Conservation (phyloP, 2,113 vertebrate genomes). For the Mesembrinibis cayennensis region DNA sequence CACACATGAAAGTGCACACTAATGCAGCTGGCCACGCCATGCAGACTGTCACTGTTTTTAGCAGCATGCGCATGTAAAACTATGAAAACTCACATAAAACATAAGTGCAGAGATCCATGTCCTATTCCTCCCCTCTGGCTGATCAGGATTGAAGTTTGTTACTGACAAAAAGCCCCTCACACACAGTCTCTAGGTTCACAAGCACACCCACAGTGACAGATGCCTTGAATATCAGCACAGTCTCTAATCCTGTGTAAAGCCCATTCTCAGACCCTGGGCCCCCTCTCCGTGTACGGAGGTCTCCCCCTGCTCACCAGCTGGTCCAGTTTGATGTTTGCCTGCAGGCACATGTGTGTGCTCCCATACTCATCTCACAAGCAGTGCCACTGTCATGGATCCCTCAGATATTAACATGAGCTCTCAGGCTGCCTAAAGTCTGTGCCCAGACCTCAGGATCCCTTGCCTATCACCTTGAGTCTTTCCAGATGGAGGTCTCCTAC, state of each 20-base stretch:
- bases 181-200: background rate
- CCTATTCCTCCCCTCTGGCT: background rate
- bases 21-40: background rate
- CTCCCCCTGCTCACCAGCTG: background rate
- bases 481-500: background rate
- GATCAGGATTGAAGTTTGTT: background rate
- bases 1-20: accelerated
- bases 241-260: background rate
- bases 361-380: background rate
- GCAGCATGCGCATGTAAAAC: accelerated
- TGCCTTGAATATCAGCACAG: background rate
- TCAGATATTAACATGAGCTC: background rate
- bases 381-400: too few relatives aligned
- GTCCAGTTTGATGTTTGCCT: background rate
- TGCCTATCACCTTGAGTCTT: background rate
- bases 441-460: background rate
- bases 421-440: background rate
- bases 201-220: background rate
- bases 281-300: background rate
- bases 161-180: background rate
- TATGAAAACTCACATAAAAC: background rate
- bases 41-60: background rate
- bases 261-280: accelerated
- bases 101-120: background rate
- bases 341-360: background rate